Base-by-base conservation (phyloP, 2,797 vertebrate species). In the Trachurus trachurus region DNA sequence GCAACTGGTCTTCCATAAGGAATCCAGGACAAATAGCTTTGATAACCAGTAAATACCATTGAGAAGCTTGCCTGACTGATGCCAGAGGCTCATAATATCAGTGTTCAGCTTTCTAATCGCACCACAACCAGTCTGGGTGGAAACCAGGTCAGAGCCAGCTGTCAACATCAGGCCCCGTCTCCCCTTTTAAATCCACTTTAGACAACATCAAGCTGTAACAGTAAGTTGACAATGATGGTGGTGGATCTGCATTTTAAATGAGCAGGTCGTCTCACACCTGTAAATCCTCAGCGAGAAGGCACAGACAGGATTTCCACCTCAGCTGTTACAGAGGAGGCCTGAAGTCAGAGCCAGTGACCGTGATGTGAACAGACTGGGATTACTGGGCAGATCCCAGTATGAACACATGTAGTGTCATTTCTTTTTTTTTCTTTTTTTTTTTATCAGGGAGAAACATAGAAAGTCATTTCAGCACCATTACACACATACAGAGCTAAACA, bases 101-200 rank as follows among this genome's bases (percentile, higher is more conserved):
- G 64, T 67, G 71, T 57, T 53, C 66, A 45, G 65, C 71, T 81
- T 70, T 80, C 62, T 87, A 84, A 89, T 86, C 77, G 78, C 52
- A 74, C 65, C 47, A 2, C 19, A 60, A 44, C 50, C 61, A 71
- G 56, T 59, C 59, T 66, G 47, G 49, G 67, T 78, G 26, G 76
- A 84, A 85, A 87, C 73, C 72, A 83, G 81, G 80, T 87, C 81
- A 76, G 74, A 63, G 59, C 66, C 80, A 78, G 68, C 81, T 80
- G 77, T 89, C 80, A 75, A 58, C 65, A 39, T 39, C 57, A 53
- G 29, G 8, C 50, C 5, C 78, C 19, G 53, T 75, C 58, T 68
- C 60, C 47, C 59, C 59, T 44, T 71, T 70, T 60, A 71, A 71
- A 82, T 76, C 70, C 74, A 78, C 66, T 29, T 15, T 34, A 66